Conservation (phyloP, 2,888 invertebrate species). For the Lepidochrysops patricia region DNA sequence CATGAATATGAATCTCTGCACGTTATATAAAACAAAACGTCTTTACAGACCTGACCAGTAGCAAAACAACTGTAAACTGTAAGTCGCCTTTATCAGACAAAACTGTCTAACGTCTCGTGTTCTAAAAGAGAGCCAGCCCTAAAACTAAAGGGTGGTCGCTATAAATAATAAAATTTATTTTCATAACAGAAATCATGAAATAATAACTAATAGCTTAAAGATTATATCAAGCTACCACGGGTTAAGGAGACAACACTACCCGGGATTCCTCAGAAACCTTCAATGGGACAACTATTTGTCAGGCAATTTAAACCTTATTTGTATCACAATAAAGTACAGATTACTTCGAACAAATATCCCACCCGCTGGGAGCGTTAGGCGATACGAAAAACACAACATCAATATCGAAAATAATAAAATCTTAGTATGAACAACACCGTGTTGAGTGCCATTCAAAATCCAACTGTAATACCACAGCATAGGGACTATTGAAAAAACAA, state of each 20-base stretch:
- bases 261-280: constrained; percentile 57
- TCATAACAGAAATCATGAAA: constrained; percentile 21
- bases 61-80: too few species aligned
- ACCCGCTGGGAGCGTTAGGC: constrained; percentile 68
- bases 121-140: too few species aligned
- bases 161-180: constrained; percentile 14
- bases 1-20: too few species aligned
- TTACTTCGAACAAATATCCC: constrained; percentile 32
- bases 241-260: constrained; percentile 44
- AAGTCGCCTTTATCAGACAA: too few species aligned
- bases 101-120: too few species aligned
- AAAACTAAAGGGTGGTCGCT: constrained; percentile 7
- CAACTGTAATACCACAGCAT: constrained; percentile 33
- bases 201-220: constrained; percentile 35
- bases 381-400: constrained; percentile 69
- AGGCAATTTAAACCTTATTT: constrained; percentile 34
- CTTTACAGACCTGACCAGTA: too few species aligned
- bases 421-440: constrained; percentile 59
- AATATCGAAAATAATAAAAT: constrained; percentile 71
- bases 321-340: constrained; percentile 28
- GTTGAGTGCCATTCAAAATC: constrained; percentile 27
- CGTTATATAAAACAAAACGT: too few species aligned
- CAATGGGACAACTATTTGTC: constrained; percentile 32
- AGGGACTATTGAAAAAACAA: constrained; percentile 22
- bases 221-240: constrained; percentile 52